Evolutionary conservation across 2,113 vertebrate genomes (phyloP).

Genomic region (Physeter macrocephalus): DNA sequence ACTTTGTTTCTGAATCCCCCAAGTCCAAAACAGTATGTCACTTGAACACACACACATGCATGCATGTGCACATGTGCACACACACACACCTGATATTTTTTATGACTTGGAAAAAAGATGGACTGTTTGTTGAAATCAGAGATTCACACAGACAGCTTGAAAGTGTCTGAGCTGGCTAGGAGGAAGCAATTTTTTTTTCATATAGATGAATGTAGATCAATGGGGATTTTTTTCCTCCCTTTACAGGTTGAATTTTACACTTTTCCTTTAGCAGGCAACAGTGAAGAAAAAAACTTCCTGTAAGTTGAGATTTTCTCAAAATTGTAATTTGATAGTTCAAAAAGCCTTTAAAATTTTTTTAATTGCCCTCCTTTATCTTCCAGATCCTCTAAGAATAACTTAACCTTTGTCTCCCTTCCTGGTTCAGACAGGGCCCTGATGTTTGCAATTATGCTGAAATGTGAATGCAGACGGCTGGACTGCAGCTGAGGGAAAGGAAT

Average conservation of each 20-base stretch:
- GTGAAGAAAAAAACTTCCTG: background rate
- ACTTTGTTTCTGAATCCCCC: background rate
- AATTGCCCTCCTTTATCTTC: background rate
- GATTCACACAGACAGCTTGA: background rate
- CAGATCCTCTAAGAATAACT: background rate
- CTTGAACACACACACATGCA: background rate
- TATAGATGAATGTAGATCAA: background rate
- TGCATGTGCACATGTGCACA: fast-evolving
- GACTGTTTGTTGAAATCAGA: background rate
- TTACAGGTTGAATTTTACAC: background rate
- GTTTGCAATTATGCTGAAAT: background rate
- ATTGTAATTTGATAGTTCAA: background rate
- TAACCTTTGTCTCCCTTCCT: background rate
- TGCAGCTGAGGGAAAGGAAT: background rate
- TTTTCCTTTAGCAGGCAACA: background rate
- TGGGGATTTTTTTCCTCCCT: background rate
- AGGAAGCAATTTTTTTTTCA: background rate
- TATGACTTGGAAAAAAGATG: background rate
- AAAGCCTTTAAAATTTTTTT: background rate
- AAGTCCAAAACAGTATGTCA: background rate
- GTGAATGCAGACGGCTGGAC: background rate
- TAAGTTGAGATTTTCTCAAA: background rate
- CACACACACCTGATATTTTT: too few relatives aligned
- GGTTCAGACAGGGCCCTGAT: background rate
- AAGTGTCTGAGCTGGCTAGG: background rate